These are phyloP conservation scores for Saxicola maurus DNA, from an alignment of 2,797 vertebrate genomes.

Conservation along the genomic window DNA sequence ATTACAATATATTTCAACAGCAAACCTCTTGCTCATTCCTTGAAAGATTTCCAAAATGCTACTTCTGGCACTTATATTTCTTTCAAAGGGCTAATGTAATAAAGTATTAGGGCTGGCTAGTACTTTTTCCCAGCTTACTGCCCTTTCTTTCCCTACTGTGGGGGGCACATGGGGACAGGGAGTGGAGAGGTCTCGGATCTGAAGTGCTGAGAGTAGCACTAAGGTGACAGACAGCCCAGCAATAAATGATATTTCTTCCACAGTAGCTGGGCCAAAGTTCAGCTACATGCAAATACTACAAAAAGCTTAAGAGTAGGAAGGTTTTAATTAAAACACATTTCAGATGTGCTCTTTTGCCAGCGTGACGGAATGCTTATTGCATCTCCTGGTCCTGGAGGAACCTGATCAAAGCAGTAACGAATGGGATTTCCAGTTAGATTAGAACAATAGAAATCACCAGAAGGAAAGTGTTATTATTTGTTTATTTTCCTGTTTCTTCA, in stretches of 20 bases:
- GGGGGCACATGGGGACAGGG: neutral
- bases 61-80: neutral
- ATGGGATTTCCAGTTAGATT: neutral
- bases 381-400: neutral
- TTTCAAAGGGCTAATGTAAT: neutral
- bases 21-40: neutral
- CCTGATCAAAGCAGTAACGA: conserved; percentile 18
- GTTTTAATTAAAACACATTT: conserved; percentile 58
- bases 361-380: neutral
- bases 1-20: neutral
- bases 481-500: neutral
- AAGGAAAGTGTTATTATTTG: neutral
- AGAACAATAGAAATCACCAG: conserved; percentile 10
- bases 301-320: conserved; percentile 36
- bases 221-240: neutral
- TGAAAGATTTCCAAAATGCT: neutral
- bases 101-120: neutral
- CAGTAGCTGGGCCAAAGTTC: conserved; percentile 27
- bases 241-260: neutral
- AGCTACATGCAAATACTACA: conserved; percentile 20
- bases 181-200: neutral
- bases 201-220: neutral
- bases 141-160: neutral
- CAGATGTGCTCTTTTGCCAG: neutral
- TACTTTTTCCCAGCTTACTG: neutral